Percentiles rank a stretch among this genome's conserved stretches.
These are phyloP conservation scores for Rhadina sibilatrix DNA, from an alignment of 2,113 vertebrate genomes.

Conservation along the genomic window DNA sequence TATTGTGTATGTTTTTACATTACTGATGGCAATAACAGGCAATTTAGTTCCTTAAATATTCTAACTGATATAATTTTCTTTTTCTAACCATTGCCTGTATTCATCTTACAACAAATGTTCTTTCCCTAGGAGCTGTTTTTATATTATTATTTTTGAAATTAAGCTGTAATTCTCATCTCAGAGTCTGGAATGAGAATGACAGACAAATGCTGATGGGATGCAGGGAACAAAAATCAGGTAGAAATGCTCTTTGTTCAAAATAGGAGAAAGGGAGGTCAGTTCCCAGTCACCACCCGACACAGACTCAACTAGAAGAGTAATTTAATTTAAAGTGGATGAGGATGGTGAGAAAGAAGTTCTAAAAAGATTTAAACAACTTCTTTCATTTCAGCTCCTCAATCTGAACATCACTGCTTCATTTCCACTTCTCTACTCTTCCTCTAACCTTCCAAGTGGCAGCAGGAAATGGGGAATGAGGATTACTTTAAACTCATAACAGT, in stretches of 20 bases:
- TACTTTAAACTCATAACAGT: not conserved
- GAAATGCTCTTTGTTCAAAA: not conserved
- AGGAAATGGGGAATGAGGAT: fast-evolving
- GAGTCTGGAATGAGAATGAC: not conserved
- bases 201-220: not conserved
- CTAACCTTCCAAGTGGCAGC: fast-evolving
- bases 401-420: not conserved
- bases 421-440: not conserved
- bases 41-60: not conserved
- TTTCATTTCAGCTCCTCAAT: fast-evolving
- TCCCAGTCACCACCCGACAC: not conserved
- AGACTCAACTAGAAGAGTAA: not conserved
- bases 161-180: not conserved
- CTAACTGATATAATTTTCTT: not conserved
- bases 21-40: not conserved
- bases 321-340: not conserved
- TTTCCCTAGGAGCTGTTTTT: not conserved
- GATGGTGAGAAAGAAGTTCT: not conserved
- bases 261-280: not conserved
- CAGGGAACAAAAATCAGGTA: not conserved
- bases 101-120: not conserved
- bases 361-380: not conserved
- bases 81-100: not conserved
- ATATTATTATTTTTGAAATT: not conserved
- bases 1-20: not conserved